Percentiles rank a stretch among this genome's conserved stretches.
Conservation (phyloP, 2,888 invertebrate species). For the Galerucella nymphaeae region DNA sequence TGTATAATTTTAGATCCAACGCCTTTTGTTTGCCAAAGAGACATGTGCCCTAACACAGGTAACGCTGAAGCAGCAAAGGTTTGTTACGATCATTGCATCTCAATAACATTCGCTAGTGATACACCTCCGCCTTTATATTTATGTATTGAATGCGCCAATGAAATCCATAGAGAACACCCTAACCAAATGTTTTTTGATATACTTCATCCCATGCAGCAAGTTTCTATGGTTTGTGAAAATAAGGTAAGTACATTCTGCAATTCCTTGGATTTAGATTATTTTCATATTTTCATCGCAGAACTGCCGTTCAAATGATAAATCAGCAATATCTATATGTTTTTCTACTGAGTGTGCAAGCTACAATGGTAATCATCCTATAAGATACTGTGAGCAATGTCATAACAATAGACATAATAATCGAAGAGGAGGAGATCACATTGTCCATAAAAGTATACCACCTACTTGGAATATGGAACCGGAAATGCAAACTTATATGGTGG, state of each 20-base stretch:
- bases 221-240: conserved; percentile 95
- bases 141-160: conserved; percentile 95
- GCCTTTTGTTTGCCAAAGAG: conserved; percentile 89
- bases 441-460: conserved; percentile 86
- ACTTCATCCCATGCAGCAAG: conserved; percentile 92
- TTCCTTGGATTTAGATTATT: too few relatives aligned
- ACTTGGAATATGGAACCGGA: conserved; percentile 92
- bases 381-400: conserved; percentile 92
- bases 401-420: conserved; percentile 88
- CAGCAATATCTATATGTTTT: conserved; percentile 95
- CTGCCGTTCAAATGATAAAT: conserved; percentile 90
- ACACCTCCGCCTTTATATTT: conserved; percentile 94
- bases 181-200: conserved; percentile 88
- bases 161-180: conserved; percentile 88
- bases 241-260: conserved; percentile 68
- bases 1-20: conserved; percentile 68
- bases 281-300: conserved; percentile 71
- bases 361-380: conserved; percentile 95
- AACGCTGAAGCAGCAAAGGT: conserved; percentile 91
- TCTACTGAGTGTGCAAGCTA: conserved; percentile 96
- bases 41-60: conserved; percentile 89
- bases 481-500: conserved; percentile 92
- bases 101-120: conserved; percentile 86
- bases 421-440: conserved; percentile 90
- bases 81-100: conserved; percentile 92